Conservation (phyloP, 2,888 invertebrate genomes). For the Drosophila eohydei region DNA sequence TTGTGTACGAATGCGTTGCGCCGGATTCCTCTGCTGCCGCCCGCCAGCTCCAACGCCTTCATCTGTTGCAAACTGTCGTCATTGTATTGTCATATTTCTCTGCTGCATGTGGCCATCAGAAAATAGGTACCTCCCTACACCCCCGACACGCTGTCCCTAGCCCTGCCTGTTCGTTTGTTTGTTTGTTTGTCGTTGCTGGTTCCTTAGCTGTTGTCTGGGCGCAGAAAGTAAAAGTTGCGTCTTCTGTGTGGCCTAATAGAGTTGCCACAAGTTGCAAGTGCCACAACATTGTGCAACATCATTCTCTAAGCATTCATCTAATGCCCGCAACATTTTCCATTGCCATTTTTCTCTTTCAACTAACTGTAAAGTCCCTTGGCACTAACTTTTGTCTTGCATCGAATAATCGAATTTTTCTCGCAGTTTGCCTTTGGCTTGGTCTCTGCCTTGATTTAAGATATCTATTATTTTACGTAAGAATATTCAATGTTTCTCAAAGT, state of each 20-base stretch:
- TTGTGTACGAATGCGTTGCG: conserved; percentile 45
- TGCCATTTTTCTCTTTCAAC: neutral
- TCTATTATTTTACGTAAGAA: neutral
- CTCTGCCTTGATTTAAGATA: neutral
- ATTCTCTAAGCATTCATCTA: conserved; percentile 4
- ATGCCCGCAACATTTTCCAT: conserved; percentile 2
- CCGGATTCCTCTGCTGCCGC: conserved; percentile 1
- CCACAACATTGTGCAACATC: conserved; percentile 3
- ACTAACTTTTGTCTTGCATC: neutral
- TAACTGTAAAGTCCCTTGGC: neutral
- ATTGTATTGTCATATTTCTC: conserved; percentile 67
- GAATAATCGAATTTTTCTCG: no score
- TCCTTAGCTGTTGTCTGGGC: conserved; percentile 18
- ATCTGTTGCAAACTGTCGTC: conserved; percentile 65
- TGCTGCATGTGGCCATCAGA: conserved; percentile 44
- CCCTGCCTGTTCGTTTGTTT: conserved; percentile 18
- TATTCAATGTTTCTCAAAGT: neutral
- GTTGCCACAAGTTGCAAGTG: conserved; percentile 26
- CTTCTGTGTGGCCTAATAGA: conserved; percentile 50
- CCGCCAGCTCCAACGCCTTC: conserved; percentile 2
- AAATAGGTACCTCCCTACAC: neutral
- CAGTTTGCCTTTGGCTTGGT: neutral
- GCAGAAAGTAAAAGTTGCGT: conserved; percentile 71
- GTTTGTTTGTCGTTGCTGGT: conserved; percentile 45
- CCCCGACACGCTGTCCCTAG: neutral